A percentile compares a stretch with the other conserved stretches of the same genome.
These are phyloP conservation scores for Phyllostomus discolor DNA, from an alignment of 2,113 vertebrate genomes.

Conservation along the genomic window DNA sequence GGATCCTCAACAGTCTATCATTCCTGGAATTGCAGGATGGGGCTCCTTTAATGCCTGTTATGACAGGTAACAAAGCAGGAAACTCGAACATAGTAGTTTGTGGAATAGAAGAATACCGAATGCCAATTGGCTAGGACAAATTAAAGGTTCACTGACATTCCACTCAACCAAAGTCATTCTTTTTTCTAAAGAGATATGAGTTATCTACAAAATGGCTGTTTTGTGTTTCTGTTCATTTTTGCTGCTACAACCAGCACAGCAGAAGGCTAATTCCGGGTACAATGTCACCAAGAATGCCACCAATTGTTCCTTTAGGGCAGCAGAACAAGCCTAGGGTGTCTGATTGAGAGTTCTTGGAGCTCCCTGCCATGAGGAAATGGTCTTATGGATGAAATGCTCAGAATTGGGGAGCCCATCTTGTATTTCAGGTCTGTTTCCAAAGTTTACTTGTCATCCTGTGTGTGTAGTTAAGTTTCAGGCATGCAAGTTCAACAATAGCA, in stretches of 20 bases:
- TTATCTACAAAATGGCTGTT: constrained; percentile 69
- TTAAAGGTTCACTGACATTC: constrained; percentile 72
- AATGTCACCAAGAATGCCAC: constrained; percentile 68
- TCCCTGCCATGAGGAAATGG: background rate
- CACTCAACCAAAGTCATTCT: constrained; percentile 71
- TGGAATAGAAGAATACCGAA: constrained; percentile 61
- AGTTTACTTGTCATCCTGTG: background rate
- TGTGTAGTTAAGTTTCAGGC: background rate
- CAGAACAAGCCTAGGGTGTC: constrained; percentile 63
- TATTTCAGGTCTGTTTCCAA: background rate
- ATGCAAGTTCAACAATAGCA: no score
- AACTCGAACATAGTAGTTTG: constrained; percentile 49
- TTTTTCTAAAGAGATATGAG: constrained; percentile 75
- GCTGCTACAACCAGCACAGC: constrained; percentile 46
- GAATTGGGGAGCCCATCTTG: background rate
- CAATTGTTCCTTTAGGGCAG: constrained; percentile 65
- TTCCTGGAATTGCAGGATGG: constrained; percentile 39
- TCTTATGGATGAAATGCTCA: background rate
- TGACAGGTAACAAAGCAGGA: constrained; percentile 55
- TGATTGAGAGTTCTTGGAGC: background rate
- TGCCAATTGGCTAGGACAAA: constrained; percentile 73
- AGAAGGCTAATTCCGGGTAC: constrained; percentile 38
- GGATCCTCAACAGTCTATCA: background rate
- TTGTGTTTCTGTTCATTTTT: constrained; percentile 67
- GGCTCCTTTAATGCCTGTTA: constrained; percentile 50